These are phyloP conservation scores for Trichogramma pretiosum DNA, from an alignment of 1,140 invertebrate genomes.

Conservation along the genomic window DNA sequence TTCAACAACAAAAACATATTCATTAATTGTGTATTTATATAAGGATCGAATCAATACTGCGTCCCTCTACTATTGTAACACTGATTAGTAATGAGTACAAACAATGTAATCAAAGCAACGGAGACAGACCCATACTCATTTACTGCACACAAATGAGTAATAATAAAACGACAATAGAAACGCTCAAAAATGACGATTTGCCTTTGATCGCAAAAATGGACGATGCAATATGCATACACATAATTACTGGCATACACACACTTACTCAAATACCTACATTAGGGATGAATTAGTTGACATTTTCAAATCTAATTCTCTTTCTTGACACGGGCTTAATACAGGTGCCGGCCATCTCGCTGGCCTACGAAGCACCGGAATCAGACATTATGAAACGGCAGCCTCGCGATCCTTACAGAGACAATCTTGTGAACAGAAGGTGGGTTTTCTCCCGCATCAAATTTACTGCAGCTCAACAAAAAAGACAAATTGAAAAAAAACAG, in stretches of 20 bases:
- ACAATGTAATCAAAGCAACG: constrained; percentile 7
- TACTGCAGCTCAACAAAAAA: not conserved
- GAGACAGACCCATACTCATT: not conserved
- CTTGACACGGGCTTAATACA: constrained; percentile 33
- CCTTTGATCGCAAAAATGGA: no score
- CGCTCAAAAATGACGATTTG: no score
- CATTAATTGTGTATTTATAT: constrained; percentile 6
- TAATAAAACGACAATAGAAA: no score
- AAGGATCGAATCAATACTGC: no score
- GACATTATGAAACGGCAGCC: constrained; percentile 97
- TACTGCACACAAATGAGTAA: no score
- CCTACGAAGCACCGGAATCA: constrained; percentile 91
- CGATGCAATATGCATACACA: no score
- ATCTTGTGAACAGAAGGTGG: constrained; percentile 89
- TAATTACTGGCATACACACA: no score
- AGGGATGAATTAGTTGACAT: constrained; percentile 6
- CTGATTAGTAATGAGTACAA: constrained; percentile 2
- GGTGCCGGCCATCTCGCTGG: constrained; percentile 93
- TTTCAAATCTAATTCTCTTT: constrained; percentile 10
- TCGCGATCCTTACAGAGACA: constrained; percentile 86
- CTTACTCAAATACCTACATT: constrained; percentile 3
- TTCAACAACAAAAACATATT: no score
- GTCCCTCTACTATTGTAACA: constrained; percentile 3
- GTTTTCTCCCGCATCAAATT: constrained; percentile 3
- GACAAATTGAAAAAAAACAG: not conserved